Evolutionary conservation across 2,888 invertebrate species (phyloP), one percentile per base, ranked within the genome.

Genomic region (Pteria penguin): DNA sequence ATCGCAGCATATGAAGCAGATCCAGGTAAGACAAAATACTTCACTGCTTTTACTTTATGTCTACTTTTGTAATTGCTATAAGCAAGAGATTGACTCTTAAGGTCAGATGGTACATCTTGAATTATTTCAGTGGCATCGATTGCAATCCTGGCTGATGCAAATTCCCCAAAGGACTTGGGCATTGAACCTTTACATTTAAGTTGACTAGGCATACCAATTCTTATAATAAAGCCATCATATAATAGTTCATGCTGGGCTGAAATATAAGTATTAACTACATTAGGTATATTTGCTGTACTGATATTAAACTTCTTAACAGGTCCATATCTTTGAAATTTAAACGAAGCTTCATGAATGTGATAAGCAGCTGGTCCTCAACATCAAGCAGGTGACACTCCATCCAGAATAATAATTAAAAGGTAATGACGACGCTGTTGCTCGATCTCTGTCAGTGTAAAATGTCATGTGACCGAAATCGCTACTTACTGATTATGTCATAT

Each of bases 21-120:
- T 24, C 65, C 65, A 33, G 45, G 65, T 24, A 45, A 65, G 24
- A 31, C 2, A 27, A 73, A 58, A 63, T 60, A 66, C 22, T 66
- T 66, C 5, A 73, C 66, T 14, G 73, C 72, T 65, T 72, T 72
- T 14, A 72, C 72, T 32, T 63, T 62, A 54, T 57, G 57, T 24
- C 57, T 66, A 26, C 67, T 67, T 45, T 73, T 73, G 24, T 66
- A 60, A 29, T n/a, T 54, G 32, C 67, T 67, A 52, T 67, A 67
- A 2, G 55, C 26, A 18, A 67, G 52, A 32, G 67, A 45, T 32
- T 67, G 67, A 24, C 54, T 67, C 18, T 67, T 27, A 54, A 54
- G 26, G 26, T 67, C 52, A 26, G 54, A 27, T 14, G 54, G 67
- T 8, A 67, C 54, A 36, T 67, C 54, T 29, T 67, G 67, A 33